Conservation (phyloP, 2,888 invertebrate species). For the Polietes domitor region DNA sequence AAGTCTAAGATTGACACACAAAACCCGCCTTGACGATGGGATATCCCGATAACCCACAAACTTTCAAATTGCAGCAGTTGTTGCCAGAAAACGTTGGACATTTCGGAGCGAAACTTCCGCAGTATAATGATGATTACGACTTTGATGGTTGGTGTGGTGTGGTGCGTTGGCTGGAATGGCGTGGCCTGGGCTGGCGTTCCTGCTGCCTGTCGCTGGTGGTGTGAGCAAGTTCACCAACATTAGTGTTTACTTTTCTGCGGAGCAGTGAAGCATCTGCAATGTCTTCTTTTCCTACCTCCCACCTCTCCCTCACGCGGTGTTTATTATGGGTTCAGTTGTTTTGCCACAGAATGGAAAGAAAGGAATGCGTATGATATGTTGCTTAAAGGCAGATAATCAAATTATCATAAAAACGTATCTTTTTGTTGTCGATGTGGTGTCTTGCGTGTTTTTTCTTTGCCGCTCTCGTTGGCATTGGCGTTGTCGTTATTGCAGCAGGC, state of each 20-base stretch:
- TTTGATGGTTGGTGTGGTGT: background rate
- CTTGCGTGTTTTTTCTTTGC: too few relatives aligned
- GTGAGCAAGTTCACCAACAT: background rate
- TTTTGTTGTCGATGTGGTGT: constrained; percentile 19
- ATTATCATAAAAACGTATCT: constrained; percentile 63
- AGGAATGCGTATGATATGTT: constrained; percentile 45
- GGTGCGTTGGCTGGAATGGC: background rate
- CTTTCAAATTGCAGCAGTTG: too few relatives aligned
- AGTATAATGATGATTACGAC: constrained; percentile 38
- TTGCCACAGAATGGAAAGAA: constrained; percentile 9
- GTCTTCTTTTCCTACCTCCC: constrained; percentile 12
- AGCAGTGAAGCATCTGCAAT: background rate
- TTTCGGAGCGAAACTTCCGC: background rate
- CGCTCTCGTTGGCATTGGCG: constrained; percentile 3
- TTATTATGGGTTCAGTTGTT: constrained; percentile 24
- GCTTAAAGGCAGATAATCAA: constrained; percentile 61
- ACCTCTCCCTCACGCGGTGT: background rate
- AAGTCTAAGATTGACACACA: too few relatives aligned
- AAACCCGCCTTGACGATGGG: too few relatives aligned
- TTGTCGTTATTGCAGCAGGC: constrained; percentile 7
- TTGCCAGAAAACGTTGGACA: background rate
- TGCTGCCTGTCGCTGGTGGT: background rate
- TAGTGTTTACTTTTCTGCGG: constrained; percentile 17
- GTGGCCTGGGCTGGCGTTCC: background rate
- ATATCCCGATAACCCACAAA: too few relatives aligned